Conservation (phyloP, 2,113 vertebrate genomes). For the Oncorhynchus tshawytscha region DNA sequence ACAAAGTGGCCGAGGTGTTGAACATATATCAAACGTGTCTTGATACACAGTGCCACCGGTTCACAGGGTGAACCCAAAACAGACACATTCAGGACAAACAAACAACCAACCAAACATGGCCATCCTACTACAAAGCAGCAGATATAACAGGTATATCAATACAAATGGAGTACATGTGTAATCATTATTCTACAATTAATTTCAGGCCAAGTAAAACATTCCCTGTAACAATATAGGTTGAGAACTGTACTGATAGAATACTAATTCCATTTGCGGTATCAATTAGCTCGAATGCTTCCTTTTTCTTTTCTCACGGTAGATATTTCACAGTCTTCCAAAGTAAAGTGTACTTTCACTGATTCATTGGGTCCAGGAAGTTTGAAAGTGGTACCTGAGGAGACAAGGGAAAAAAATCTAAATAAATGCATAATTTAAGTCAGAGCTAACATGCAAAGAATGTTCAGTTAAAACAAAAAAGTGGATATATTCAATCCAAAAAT, state of each 20-base stretch:
- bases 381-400: constrained; percentile 3
- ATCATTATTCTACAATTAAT: neutral
- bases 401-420: neutral
- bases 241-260: neutral
- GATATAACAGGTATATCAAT: neutral
- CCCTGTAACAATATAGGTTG: neutral
- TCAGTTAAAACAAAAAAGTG: neutral
- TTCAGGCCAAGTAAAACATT: neutral
- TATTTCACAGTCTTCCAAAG: constrained; percentile 18
- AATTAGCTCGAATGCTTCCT: neutral
- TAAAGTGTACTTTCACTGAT: neutral
- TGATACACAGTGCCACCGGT: neutral
- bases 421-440: neutral
- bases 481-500: neutral
- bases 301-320: constrained; percentile 20
- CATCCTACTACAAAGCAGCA: neutral
- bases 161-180: neutral
- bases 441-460: neutral
- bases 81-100: neutral
- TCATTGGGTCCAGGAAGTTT: constrained; percentile 4
- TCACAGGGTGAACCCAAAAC: neutral
- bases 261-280: neutral
- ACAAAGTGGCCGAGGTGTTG: neutral
- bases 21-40: neutral
- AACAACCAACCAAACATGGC: neutral